Percentiles rank a stretch among this genome's conserved stretches.
These are phyloP conservation scores for Tortrix viridana DNA, from an alignment of 2,888 invertebrate species.

Conservation along the genomic window DNA sequence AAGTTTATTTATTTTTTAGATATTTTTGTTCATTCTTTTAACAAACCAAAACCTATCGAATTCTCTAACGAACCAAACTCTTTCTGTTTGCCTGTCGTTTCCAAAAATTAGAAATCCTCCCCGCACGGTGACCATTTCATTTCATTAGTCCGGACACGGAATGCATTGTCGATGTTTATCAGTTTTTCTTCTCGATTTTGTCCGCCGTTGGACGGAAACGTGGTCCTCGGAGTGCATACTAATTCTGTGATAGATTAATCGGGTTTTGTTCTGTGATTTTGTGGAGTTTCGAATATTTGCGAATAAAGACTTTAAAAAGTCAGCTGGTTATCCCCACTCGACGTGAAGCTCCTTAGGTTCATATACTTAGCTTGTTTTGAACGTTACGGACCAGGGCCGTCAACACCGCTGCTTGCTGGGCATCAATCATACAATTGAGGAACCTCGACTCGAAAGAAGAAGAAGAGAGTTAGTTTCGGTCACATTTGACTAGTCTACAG, in stretches of 20 bases:
- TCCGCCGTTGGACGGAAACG: constrained; percentile 12
- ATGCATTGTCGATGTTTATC: constrained; percentile 37
- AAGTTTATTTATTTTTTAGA: too few relatives aligned
- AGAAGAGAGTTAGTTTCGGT: too few relatives aligned
- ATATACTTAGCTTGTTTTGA: too few relatives aligned
- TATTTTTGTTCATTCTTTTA: background rate
- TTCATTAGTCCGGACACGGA: constrained; percentile 40
- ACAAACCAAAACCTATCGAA: constrained; percentile 25
- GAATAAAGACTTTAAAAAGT: constrained; percentile 16
- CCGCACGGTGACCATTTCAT: constrained; percentile 34
- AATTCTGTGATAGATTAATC: constrained; percentile 35
- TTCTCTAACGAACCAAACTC: constrained; percentile 16
- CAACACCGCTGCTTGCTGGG: too few relatives aligned
- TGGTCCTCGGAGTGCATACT: constrained; percentile 36
- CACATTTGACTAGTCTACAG: too few relatives aligned
- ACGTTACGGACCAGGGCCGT: too few relatives aligned
- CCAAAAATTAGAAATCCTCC: constrained; percentile 37
- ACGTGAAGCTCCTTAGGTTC: constrained; percentile 9
- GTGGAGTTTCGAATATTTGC: constrained; percentile 21
- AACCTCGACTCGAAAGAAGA: too few relatives aligned
- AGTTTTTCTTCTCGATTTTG: constrained; percentile 39
- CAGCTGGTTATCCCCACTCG: background rate
- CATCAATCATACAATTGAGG: too few relatives aligned
- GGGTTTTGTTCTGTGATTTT: constrained; percentile 24
- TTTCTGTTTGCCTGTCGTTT: constrained; percentile 21